These are phyloP conservation scores for Thalassaphorura encarpata DNA, from an alignment of 1,140 invertebrate species.

Conservation along the genomic window DNA sequence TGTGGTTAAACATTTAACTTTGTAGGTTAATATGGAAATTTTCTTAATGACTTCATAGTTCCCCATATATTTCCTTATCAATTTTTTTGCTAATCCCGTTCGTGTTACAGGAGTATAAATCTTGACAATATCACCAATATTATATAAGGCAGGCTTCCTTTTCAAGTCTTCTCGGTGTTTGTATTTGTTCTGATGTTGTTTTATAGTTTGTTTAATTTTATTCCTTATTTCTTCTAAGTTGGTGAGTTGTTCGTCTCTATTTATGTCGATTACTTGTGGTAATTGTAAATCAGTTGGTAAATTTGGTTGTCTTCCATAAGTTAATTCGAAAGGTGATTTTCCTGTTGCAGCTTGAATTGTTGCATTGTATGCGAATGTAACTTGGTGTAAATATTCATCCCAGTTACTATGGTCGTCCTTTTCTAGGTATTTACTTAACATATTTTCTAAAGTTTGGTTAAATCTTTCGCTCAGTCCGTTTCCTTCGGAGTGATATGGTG, in stretches of 20 bases:
- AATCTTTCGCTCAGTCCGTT: slow-evolving; percentile 1
- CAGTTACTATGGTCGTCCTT: not conserved
- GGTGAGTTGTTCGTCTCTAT: not conserved
- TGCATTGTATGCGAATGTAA: slow-evolving; percentile 6
- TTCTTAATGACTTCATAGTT: not conserved
- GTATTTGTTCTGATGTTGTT: not conserved
- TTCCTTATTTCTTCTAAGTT: not conserved
- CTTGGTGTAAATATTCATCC: not conserved
- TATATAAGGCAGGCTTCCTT: not conserved
- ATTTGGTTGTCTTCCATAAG: not conserved
- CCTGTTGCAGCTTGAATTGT: not conserved
- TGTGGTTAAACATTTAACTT: not conserved
- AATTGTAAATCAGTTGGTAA: slow-evolving; percentile 2
- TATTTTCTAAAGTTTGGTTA: not conserved
- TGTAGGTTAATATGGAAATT: not conserved
- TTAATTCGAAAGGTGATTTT: not conserved
- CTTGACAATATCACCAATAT: not conserved
- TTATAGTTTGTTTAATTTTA: not conserved
- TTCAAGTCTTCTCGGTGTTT: not conserved
- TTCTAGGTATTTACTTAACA: not conserved
- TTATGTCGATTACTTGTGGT: not conserved
- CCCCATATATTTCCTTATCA: not conserved
- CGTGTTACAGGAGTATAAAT: not conserved
- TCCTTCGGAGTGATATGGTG: not conserved
- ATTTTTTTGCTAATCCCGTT: not conserved